Conservation (phyloP, 2,888 invertebrate genomes). For the Mesorhabditis belari region DNA sequence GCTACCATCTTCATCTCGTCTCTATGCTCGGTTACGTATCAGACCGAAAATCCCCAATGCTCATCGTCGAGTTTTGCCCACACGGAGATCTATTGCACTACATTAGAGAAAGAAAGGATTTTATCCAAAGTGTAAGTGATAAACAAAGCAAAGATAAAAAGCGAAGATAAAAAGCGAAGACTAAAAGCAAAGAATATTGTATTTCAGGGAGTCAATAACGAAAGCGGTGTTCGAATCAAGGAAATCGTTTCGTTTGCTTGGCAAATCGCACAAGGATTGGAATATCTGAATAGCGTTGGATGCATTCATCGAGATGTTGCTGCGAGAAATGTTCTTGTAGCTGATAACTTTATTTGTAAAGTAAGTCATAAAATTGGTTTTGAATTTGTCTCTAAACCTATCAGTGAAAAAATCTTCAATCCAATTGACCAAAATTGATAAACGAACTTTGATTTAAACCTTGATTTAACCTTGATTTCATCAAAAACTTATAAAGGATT, state of each 20-base stretch:
- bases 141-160: not conserved
- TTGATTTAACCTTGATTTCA: no score
- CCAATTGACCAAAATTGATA: no score
- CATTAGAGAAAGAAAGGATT: constrained; percentile 24
- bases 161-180: not conserved
- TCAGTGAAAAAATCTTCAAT: no score
- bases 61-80: constrained; percentile 41
- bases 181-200: not conserved
- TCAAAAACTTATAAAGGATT: no score
- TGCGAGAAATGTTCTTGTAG: constrained; percentile 41
- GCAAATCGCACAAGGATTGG: constrained; percentile 45
- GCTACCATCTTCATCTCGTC: constrained; percentile 44
- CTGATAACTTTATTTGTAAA: constrained; percentile 31
- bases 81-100: constrained; percentile 43
- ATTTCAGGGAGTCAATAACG: constrained; percentile 21
- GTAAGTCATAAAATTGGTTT: constrained; percentile 5
- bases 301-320: constrained; percentile 47
- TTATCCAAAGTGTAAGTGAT: not conserved
- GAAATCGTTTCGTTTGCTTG: constrained; percentile 42
- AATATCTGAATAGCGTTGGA: constrained; percentile 39
- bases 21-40: constrained; percentile 43
- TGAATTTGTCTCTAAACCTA: no score
- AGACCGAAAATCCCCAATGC: constrained; percentile 33
- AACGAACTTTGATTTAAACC: no score
- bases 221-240: constrained; percentile 32